Evolutionary conservation across 2,113 vertebrate species (phyloP), one percentile per base, ranked within the genome.

Genomic region (Oncorhynchus mykiss): DNA sequence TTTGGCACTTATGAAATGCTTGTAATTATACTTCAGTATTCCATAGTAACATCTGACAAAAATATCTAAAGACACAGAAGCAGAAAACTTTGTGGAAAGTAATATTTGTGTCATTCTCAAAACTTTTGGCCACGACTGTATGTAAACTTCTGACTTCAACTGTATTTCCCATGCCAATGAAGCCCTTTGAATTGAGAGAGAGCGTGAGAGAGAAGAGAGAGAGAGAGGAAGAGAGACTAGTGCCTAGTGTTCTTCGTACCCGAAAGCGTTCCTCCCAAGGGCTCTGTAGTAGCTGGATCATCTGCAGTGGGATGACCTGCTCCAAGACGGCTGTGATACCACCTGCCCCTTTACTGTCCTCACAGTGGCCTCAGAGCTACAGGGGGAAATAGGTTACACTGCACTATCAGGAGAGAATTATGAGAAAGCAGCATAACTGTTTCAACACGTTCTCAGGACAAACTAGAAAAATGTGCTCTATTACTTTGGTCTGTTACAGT

Each of bases 201-300:
- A 27, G 64, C 20, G 24, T 1, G 14, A 31, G 16, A 67, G 27
- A 67, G 29, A 18, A 18, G 57, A 34, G 29, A 34, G 66, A 16
- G 34, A 49, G 39, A 31, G 76, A 67, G 65, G 14, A 8, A 49
- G 45, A 70, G 9, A 51, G 68, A 8, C 2, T 4, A 7, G 66
- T 31, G 14, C 66, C 16, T 2, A 20, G 49, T 16, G 74, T 62
- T 9, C 82, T 77, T 86, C 94, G 93, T 93, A 97, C 96, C 93
- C 95, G 94, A 92, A 97, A 97, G 89, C 96, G 91, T 88, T 97
- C 96, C 86, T 97, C 96, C 96, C 96, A 97, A 86, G 96, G 94
- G 84, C 94, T 96, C 92, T 97, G 96, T 73, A 97, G 93, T 78
- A 97, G 94, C 90, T 96, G 94, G 91, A 97, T 97, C 95, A 97